Base-by-base conservation (phyloP, 1,140 invertebrate genomes). In the roundworm (Caenorhabditis elegans) region DNA sequence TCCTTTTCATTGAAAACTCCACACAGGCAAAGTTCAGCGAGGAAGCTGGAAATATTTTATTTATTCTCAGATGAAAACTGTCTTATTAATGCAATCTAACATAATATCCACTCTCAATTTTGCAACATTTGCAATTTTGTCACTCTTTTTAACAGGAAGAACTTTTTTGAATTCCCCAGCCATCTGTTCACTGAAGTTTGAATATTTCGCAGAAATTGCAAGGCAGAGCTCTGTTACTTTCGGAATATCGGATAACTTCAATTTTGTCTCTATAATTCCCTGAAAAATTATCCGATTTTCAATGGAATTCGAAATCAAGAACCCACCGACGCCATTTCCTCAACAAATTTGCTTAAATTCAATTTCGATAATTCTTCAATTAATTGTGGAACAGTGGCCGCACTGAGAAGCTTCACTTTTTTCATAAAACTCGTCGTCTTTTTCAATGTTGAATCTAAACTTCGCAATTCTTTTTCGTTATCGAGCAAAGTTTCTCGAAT, bases 351-450 rank as follows among this genome's bases (percentile, higher is more conserved):
- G 36, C 65, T 78, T 26, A 84, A 46, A 60, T 84, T 84, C 26
- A 84, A 26, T 46, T 84, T 84, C 0, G 77, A 48, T 10, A 84
- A 49, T 15, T 84, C 83, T 28, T 53, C 47, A 13, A 80, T 47
- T 3, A 78, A 46, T 6, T 78, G 53, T 22, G 51, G 46, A n/a
- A 81, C 80, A 11, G 80, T 51, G 3, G 80, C 46, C 13, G 55
- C 78, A 48, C 39, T 79, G 2, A 79, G 17, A 15, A 77, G 46
- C 36, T 82, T 78, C 8, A 84, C 46, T 49, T 84, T 84, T 47
- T 84, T 84, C 83, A 84, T 84, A 19, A 84, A 83, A 24, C 84
- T 83, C 11, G 83, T 84, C n/a, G 83, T 84, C 46, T 84, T 84
- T 31, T 84, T 84, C 3, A 84, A 28, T n/a, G 83, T 65, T 1